Evolutionary conservation across 2,113 vertebrate genomes (phyloP).

Genomic region (Gymnobelideus leadbeateri): DNA sequence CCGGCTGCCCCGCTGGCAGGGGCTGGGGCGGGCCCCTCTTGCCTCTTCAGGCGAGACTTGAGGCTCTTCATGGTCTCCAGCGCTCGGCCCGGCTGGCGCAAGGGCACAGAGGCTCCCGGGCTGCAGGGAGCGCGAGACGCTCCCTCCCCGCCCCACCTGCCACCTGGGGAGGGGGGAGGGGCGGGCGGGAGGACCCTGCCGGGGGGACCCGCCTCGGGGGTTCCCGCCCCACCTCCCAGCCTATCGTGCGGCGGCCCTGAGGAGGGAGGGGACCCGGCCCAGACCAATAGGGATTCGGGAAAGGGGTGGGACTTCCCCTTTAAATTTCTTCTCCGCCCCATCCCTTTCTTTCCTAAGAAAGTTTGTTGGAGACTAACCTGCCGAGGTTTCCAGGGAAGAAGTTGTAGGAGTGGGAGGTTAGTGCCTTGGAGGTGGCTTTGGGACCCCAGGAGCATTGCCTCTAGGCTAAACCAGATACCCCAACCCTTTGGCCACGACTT

Average conservation of each 20-base stretch:
- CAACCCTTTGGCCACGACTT: not conserved
- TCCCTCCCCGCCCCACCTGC: conserved; percentile 63
- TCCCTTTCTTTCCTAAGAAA: conserved; percentile 44
- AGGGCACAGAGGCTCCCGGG: not conserved
- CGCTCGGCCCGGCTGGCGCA: conserved; percentile 4
- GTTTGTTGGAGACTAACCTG: not conserved
- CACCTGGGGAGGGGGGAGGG: conserved; percentile 45
- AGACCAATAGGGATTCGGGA: conserved; percentile 64
- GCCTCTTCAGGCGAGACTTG: conserved; percentile 93
- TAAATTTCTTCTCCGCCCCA: conserved; percentile 61
- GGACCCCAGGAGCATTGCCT: not conserved
- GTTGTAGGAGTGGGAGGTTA: rapidly evolving
- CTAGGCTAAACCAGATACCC: too few relatives aligned
- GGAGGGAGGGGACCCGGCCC: not conserved
- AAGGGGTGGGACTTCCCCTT: conserved; percentile 80
- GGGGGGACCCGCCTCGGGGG: not conserved
- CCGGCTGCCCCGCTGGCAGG: conserved; percentile 56
- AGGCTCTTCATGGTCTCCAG: conserved; percentile 91
- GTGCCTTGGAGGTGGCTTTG: not conserved
- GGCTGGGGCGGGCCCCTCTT: conserved; percentile 88
- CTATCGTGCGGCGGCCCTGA: conserved; percentile 48
- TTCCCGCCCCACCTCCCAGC: conserved; percentile 25
- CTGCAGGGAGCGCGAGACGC: not conserved
- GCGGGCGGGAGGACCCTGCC: not conserved
- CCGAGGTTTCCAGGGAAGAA: not conserved